Evolutionary conservation across 1,140 invertebrate species (phyloP).

Genomic region (Zaprionus kolodkinae): DNA sequence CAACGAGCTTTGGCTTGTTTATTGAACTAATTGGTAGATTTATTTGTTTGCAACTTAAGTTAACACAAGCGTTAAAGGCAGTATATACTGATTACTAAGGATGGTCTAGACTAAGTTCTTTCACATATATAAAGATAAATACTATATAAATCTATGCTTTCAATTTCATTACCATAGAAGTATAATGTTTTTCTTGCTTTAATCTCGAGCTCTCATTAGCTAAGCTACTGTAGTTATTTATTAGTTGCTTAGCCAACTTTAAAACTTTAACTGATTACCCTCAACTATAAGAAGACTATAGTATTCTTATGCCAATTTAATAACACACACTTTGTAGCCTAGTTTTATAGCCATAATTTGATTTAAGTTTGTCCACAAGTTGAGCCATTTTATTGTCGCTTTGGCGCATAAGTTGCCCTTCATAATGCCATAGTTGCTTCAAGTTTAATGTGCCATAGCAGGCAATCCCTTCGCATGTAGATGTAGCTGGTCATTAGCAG

Average conservation of each 20-base stretch:
- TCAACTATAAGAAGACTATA: too few relatives aligned
- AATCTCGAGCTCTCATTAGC: too few relatives aligned
- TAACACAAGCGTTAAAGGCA: not conserved
- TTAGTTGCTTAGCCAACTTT: too few relatives aligned
- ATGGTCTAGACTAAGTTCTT: too few relatives aligned
- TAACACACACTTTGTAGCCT: not conserved
- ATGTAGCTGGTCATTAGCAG: constrained; percentile 56
- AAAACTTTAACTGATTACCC: not conserved
- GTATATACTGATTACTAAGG: too few relatives aligned
- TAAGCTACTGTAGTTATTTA: too few relatives aligned
- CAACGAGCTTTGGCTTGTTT: constrained; percentile 22
- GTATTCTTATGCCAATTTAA: not conserved
- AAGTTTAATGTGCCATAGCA: constrained; percentile 50
- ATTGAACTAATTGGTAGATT: constrained; percentile 35
- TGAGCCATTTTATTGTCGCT: not conserved
- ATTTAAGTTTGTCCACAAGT: not conserved
- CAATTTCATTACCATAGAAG: too few relatives aligned
- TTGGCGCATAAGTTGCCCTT: not conserved
- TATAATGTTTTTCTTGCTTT: too few relatives aligned
- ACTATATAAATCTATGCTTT: too few relatives aligned
- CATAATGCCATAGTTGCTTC: not conserved
- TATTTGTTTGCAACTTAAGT: constrained; percentile 28
- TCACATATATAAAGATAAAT: too few relatives aligned
- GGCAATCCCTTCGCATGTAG: constrained; percentile 27
- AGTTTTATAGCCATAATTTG: not conserved